Evolutionary conservation across 2,888 invertebrate species (phyloP).

Genomic region (Acanthosoma haemorrhoidale): DNA sequence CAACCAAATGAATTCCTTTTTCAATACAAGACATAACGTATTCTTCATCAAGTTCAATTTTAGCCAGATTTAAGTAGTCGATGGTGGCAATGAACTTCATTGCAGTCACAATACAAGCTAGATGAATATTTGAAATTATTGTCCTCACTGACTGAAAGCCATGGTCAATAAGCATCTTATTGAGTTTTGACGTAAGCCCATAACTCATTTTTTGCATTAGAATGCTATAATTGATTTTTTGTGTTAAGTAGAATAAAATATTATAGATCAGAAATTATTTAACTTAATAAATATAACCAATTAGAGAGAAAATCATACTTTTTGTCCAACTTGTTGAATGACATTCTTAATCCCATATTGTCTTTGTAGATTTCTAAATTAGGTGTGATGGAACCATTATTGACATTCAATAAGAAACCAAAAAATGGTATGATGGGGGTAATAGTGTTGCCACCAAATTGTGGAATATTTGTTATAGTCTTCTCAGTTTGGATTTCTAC

Average conservation of each 20-base stretch:
- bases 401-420: constrained; percentile 7
- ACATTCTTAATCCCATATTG: neutral
- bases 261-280: no score
- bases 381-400: neutral
- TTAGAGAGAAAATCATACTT: neutral
- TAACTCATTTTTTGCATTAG: constrained; percentile 10
- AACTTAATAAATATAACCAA: neutral
- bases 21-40: neutral
- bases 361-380: neutral
- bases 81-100: neutral
- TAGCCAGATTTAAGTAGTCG: neutral
- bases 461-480: neutral
- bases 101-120: neutral
- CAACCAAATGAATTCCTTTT: neutral
- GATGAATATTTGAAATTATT: neutral
- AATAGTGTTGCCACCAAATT: neutral
- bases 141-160: neutral
- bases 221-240: neutral
- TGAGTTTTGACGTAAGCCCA: neutral
- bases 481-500: constrained; percentile 17
- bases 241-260: no score
- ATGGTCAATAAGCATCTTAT: neutral
- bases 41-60: neutral
- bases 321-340: constrained; percentile 15
- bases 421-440: neutral